Evolutionary conservation across 2,113 vertebrate species (phyloP), one percentile per base, ranked within the genome.

Genomic region (Planiliza haematocheilus): DNA sequence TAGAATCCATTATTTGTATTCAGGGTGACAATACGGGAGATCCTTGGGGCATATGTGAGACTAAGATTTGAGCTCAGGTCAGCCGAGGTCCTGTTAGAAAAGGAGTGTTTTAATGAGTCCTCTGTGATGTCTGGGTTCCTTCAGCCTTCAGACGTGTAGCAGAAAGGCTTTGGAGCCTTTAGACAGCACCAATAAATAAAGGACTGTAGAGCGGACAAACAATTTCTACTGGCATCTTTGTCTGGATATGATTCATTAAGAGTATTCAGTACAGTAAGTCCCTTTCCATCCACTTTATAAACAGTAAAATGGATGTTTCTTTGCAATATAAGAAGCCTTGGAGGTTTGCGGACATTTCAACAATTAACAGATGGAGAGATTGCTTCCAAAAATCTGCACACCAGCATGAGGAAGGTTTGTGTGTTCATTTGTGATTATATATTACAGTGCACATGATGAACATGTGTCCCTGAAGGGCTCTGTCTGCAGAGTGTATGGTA

Each of bases 61-160:
- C 60, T 13, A 1, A 11, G 38, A 38, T 58, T 21, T 69, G 58
- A 71, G 48, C 30, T 45, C 43, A 36, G 73, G 60, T 67, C 56
- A 76, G 55, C 43, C 66, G 45, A 46, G 58, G 41, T 45, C 24
- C 48, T 37, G 8, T 46, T 30, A 1, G 11, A 57, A 37, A 42
- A 10, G 11, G 34, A 43, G 53, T 43, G 34, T 59, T 73, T 58
- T 82, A 73, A 82, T 59, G 63, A 69, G 50, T 51, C 74, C 53
- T 45, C 57, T 16, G 68, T 21, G 50, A 66, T 69, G 43, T 65
- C 11, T 30, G n/a, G 56, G 48, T 16, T 48, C 24, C 24, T 45
- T 41, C 38, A 41, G 72, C 24, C 21, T 30, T 13, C 5, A 24
- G 7, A 51, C 12, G 1, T 48, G 17, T 8, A 30, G 24, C 24